These are phyloP conservation scores for Sprattus sprattus DNA, from an alignment of 2,113 vertebrate species.

Conservation along the genomic window DNA sequence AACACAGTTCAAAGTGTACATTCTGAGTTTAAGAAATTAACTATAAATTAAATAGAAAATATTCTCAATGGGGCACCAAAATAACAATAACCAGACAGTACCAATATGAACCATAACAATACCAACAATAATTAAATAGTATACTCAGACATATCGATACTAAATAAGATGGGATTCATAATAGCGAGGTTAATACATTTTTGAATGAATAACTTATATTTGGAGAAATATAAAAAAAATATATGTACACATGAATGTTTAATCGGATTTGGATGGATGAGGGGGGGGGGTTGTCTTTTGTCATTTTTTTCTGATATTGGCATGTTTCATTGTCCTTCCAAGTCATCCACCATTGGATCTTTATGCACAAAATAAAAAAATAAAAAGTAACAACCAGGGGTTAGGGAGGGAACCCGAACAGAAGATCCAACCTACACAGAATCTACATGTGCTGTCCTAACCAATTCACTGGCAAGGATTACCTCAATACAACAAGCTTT, in stretches of 20 bases:
- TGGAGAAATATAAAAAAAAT: conserved; percentile 68
- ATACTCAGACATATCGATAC: conserved; percentile 33
- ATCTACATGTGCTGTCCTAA: conserved; percentile 71
- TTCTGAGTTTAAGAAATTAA: conserved; percentile 70
- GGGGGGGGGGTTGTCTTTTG: background rate
- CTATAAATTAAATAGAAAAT: conserved; percentile 64
- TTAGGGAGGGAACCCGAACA: conserved; percentile 57
- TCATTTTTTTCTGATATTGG: conserved; percentile 28
- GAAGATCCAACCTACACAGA: conserved; percentile 59
- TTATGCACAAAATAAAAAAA: conserved; percentile 56
- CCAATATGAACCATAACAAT: conserved; percentile 36
- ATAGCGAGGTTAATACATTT: conserved; percentile 24
- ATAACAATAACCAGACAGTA: conserved; percentile 41
- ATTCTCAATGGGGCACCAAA: conserved; percentile 52
- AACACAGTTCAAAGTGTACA: conserved; percentile 73
- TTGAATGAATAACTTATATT: conserved; percentile 50
- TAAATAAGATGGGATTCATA: conserved; percentile 34
- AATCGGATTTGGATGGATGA: conserved; percentile 27
- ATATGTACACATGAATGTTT: conserved; percentile 48
- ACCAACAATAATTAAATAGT: conserved; percentile 39
- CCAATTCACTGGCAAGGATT: conserved; percentile 54
- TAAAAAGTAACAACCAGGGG: background rate
- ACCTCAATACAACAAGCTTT: conserved; percentile 35
- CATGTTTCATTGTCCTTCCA: conserved; percentile 62
- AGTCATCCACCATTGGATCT: conserved; percentile 68